Evolutionary conservation across 2,888 invertebrate genomes (phyloP), one percentile per base, ranked within the genome.

Genomic region (Ormyrus rosae): DNA sequence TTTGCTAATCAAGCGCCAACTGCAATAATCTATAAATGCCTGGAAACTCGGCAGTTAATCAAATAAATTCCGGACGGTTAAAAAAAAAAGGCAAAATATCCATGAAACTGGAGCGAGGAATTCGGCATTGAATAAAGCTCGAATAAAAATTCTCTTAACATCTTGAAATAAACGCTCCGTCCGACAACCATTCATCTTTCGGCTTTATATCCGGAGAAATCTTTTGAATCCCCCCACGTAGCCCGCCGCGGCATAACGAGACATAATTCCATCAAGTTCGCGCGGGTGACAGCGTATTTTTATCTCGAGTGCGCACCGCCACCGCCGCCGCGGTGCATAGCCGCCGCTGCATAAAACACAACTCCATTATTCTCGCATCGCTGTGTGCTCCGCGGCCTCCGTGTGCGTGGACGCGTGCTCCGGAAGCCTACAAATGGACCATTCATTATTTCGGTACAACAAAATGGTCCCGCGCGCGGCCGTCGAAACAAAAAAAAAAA

Each of bases 371-470:
- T 81, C 58, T 46, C 75, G 34, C 34, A 34, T 51, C 65, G 61
- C 53, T 51, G 56, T 34, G 34, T 34, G 34, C 19, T 2, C 34
- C 34, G 34, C 34, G 34, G 4, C 34, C 34, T 34, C 64, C 10
- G 19, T 46, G 48, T 50, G 51, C 46, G 45, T 61, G 46, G 51
- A 6, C 60, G 56, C 51, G 34, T 51, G 53, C 34, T 46, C 76
- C 77, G 77, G 72, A 81, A 72, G 81, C 72, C 77, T 72, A 81
- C 77, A 73, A 77, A 77, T 81, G 70, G 81, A 77, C 81, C 70
- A 78, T 78, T 81, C 74, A 78, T 81, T 81, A 81, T 81, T 81
- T 74, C 11, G 34, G 69, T 60, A 74, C 69, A 68, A 58, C 73
- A 34, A 61, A 74, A 58, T 68, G 61, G 13, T 58, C 75, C 53